Evolutionary conservation across 1,140 invertebrate species (phyloP).

Genomic region (Eumaeus atala): DNA sequence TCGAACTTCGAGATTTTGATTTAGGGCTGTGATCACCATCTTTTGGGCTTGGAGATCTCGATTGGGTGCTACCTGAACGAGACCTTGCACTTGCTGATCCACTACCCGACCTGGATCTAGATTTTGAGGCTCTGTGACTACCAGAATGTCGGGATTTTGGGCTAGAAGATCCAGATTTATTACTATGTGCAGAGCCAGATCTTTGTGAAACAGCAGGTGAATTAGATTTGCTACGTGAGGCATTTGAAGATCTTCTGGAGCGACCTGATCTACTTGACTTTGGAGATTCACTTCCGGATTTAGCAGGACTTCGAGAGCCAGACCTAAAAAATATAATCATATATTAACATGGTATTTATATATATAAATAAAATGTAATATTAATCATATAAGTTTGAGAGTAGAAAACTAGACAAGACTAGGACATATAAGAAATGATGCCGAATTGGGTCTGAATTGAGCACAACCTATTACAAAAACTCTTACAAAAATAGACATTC

Average conservation of each 20-base stretch:
- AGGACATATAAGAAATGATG: no score
- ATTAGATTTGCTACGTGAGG: constrained; percentile 58
- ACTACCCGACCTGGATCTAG: constrained; percentile 47
- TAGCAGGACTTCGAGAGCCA: constrained; percentile 54
- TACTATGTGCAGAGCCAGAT: constrained; percentile 53
- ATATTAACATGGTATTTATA: no score
- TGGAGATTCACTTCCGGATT: constrained; percentile 58
- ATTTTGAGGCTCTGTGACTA: constrained; percentile 46
- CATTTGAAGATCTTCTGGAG: constrained; percentile 58
- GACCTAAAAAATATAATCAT: constrained; percentile 39
- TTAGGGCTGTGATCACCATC: constrained; percentile 64
- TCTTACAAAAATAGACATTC: no score
- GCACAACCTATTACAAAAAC: no score
- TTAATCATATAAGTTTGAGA: no score
- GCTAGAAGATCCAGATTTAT: constrained; percentile 59
- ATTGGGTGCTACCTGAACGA: constrained; percentile 64
- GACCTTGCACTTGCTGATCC: constrained; percentile 57
- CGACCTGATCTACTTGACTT: constrained; percentile 48
- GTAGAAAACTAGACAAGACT: no score
- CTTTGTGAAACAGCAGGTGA: constrained; percentile 58
- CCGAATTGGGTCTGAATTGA: no score
- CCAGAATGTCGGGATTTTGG: constrained; percentile 56
- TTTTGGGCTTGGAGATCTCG: constrained; percentile 47
- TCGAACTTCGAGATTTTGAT: constrained; percentile 54
- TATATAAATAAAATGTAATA: no score